Evolutionary conservation across 2,888 invertebrate genomes (phyloP), one percentile per base, ranked within the genome.

Genomic region (Danaus chrysippus): DNA sequence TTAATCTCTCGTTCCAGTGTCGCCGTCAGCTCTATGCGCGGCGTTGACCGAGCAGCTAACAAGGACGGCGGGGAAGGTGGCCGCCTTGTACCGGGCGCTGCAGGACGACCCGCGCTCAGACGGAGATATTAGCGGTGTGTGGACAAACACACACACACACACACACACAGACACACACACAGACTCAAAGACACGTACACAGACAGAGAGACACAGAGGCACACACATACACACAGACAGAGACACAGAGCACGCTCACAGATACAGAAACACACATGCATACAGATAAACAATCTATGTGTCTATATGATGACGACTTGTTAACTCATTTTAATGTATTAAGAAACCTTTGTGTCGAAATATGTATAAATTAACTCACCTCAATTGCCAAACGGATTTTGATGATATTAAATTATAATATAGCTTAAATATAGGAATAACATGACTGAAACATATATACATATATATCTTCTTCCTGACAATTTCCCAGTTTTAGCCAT

Each of bases 21-120:
- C 92, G 12, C 90, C 92, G 34, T 90, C 91, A 19, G 87, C 91
- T 73, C 82, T 92, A 11, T 92, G 92, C 68, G 82, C 88, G 5
- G 91, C 92, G 46, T 70, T 91, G 67, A 89, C 91, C 15, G 90
- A 91, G 62, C 93, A 93, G 76, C 81, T 95, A 65, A 94, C 93
- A 10, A 90, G 91, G 69, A 93, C 95, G 0, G 94, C 95, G 3
- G 92, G 93, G 70, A 94, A 94, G 73, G 94, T 95, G 52, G 94
- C 94, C 2, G 93, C 94, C 77, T 86, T 95, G 56, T 95, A 95
- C 82, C 92, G 94, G 64, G 92, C 93, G 61, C 81, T 95, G 64
- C 91, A 95, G 68, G 85, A 92, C 10, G 93, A 93, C 70, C 91
- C 92, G 0, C 79, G 79, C 65, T 81, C 86, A 0, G 84, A 83